Evolutionary conservation across 2,888 invertebrate genomes (phyloP).

Genomic region (Orchesella flavescens): DNA sequence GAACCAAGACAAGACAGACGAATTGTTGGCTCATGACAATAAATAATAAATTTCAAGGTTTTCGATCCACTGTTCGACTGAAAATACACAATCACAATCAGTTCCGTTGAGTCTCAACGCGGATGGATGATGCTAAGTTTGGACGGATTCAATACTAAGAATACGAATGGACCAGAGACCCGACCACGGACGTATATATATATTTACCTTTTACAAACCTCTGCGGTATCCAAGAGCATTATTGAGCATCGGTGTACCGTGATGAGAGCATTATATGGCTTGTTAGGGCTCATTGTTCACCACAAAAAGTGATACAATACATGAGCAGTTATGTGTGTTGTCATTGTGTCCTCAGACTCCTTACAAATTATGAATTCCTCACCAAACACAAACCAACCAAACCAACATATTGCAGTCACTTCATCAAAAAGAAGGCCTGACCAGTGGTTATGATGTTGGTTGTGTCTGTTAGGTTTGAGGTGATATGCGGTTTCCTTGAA

Average conservation of each 20-base stretch:
- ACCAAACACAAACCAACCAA: too few species aligned
- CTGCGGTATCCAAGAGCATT: constrained; percentile 3
- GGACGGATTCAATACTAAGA: background rate
- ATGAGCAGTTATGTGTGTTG: constrained; percentile 55
- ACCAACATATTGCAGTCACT: constrained; percentile 49
- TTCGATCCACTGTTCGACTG: constrained; percentile 36
- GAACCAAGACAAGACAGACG: constrained; percentile 22
- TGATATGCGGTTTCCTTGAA: constrained; percentile 52
- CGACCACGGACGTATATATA: background rate
- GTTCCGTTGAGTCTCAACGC: too few species aligned
- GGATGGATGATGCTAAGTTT: constrained; percentile 33
- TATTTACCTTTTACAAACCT: background rate
- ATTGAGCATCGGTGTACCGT: background rate
- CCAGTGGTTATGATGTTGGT: constrained; percentile 48
- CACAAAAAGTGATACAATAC: constrained; percentile 60
- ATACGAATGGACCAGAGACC: background rate
- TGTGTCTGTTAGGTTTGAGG: too few species aligned
- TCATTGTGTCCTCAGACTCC: constrained; percentile 47
- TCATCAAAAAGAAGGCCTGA: constrained; percentile 65
- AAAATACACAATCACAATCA: constrained; percentile 43
- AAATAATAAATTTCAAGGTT: constrained; percentile 65
- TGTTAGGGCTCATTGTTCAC: constrained; percentile 71
- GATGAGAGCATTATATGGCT: constrained; percentile 70
- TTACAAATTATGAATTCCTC: constrained; percentile 61
- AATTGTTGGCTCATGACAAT: constrained; percentile 62